These are phyloP conservation scores for Dicrurus megarhynchus DNA, from an alignment of 2,113 vertebrate genomes.

Conservation along the genomic window DNA sequence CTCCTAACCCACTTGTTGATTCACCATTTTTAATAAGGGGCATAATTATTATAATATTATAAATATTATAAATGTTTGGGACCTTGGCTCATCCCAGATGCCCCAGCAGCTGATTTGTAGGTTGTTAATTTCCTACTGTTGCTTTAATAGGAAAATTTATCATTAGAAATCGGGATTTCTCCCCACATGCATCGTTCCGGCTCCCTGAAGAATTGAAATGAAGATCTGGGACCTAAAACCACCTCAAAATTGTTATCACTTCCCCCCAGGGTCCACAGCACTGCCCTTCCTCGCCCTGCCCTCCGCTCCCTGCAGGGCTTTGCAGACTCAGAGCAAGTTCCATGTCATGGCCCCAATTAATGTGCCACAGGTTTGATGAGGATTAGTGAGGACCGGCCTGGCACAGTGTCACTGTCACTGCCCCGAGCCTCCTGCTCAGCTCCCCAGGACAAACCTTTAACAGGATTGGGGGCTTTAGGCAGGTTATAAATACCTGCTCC, in stretches of 20 bases:
- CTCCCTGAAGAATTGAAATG: neutral
- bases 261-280: neutral
- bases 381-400: neutral
- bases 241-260: neutral
- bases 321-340: neutral
- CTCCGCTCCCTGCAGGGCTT: neutral
- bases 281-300: neutral
- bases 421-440: neutral
- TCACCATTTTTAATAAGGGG: slow-evolving; percentile 42
- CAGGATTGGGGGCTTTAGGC: neutral
- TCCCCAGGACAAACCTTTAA: neutral
- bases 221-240: neutral
- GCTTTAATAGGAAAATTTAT: neutral
- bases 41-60: slow-evolving; percentile 69
- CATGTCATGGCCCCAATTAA: neutral
- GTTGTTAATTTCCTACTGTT: slow-evolving; percentile 64
- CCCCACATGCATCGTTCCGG: neutral
- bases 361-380: neutral
- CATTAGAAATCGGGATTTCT: neutral
- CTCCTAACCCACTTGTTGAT: slow-evolving; percentile 50
- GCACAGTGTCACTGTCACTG: neutral
- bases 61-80: slow-evolving; percentile 69
- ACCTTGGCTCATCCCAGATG: no score
- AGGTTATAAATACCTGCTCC: neutral
- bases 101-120: slow-evolving; percentile 67